Evolutionary conservation across 1,140 invertebrate species (phyloP), one percentile per base, ranked within the genome.

Genomic region (Pantala flavescens): DNA sequence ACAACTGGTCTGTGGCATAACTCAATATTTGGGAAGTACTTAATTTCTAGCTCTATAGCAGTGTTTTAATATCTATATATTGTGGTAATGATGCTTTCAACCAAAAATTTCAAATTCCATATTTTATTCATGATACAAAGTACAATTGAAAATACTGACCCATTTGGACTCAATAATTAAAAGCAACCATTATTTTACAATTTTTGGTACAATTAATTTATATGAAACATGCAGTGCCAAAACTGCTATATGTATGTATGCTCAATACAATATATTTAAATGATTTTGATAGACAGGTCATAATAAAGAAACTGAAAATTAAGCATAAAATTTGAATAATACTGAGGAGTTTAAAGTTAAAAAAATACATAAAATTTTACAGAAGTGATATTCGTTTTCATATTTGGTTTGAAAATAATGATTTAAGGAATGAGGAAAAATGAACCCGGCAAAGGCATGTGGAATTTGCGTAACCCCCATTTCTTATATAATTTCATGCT

Each of bases 171-270:
- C n/a, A 63, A 16, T 63, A 21, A 63, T 63, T 63, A 3, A 7
- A 63, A 63, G n/a, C n/a, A 63, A 63, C n/a, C 49, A 63, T 63
- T 63, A 63, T 63, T 63, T 63, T 21, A 63, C 49, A 21, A 63
- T 19, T 63, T 19, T 63, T 7, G 49, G n/a, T 63, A 63, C 49
- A 63, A 3, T 19, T 63, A 19, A 7, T 36, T 63, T 63, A 19
- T 63, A 63, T 63, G 49, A 63, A 63, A 63, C 49, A 63, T 63
- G 49, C 49, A 63, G 49, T 63, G 49, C 49, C 49, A 63, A 63
- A 63, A 63, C 49, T 63, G 49, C 49, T 63, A 63, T 63, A 63
- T 63, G 12, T 63, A 63, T 63, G 12, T 63, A 7, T 63, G 49
- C 49, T 63, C 49, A 63, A 19, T 63, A 63, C 49, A 63, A 12